Evolutionary conservation across 1,140 invertebrate genomes (phyloP), one percentile per base, ranked within the genome.

Genomic region (Ceratina australensis): DNA sequence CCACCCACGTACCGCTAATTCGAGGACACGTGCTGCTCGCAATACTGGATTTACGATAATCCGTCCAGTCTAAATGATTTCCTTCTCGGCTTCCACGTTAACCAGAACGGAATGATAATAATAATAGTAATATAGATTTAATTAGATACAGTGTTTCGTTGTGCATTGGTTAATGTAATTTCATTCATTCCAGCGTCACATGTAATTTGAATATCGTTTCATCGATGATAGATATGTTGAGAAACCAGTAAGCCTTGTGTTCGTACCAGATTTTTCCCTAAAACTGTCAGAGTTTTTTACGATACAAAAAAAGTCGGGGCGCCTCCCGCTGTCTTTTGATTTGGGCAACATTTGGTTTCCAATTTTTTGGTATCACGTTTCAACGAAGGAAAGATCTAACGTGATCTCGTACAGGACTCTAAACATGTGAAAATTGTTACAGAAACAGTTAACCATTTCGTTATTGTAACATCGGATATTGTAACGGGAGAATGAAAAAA

Each of bases 1-100:
- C 77, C 79, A 81, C 83, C 80, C 82, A 82, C 79, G 68, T 76
- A 59, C 60, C 16, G 66, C 79, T 80, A 84, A 84, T 84, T 84
- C 42, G 64, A 74, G 69, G 69, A 78, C 69, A 72, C 57, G 59
- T 64, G 57, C 33, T 42, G 10, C 69, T n/a, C 47, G 64, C 28
- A 60, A 66, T 33, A 20, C 24, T 10, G 75, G 18, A 73, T 61
- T 47, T 65, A 15, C 18, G 26, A 42, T 15, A n/a, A 16, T 15
- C n/a, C 22, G 24, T 18, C 24, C 24, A 18, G 49, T 8, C 24
- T 59, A n/a, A 59, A 76, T 24, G 47, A 69, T 61, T 67, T 16
- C 54, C 69, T 50, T 12, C n/a, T 66, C 16, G 20, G 2, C 10
- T 18, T 26, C 24, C 10, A 24, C 10, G 15, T 22, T 42, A 42